Conservation (phyloP, 2,113 vertebrate genomes). For the Entomyzon cyanotis region DNA sequence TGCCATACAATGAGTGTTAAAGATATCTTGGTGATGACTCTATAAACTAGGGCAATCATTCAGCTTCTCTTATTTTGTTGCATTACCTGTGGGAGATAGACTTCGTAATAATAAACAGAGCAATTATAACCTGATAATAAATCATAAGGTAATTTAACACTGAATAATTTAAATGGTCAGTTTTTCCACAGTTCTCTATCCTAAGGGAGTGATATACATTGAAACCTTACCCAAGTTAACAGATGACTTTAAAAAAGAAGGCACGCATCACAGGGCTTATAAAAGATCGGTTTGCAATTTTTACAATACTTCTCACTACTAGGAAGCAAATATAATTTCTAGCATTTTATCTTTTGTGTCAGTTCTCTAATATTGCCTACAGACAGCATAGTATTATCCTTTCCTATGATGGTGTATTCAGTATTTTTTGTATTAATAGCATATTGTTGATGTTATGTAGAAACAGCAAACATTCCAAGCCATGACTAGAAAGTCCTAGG, state of each 20-base stretch:
- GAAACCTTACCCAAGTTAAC: neutral
- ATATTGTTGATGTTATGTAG: neutral
- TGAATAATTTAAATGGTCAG: neutral
- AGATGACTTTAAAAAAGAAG: neutral
- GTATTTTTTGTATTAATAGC: neutral
- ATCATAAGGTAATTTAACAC: neutral
- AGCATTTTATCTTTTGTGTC: neutral
- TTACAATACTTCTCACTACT: neutral
- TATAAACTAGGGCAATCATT: neutral
- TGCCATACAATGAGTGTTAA: neutral
- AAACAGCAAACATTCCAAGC: neutral
- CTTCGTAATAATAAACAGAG: neutral
- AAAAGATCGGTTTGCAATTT: neutral
- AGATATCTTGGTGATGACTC: neutral
- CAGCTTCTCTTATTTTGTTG: neutral
- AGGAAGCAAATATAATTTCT: neutral
- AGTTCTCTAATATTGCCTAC: neutral
- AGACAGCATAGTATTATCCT: neutral
- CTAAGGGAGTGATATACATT: neutral
- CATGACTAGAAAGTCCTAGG: neutral
- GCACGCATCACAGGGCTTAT: neutral
- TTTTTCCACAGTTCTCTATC: neutral
- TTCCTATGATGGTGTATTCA: neutral
- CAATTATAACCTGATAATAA: neutral
- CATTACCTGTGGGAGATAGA: neutral